Evolutionary conservation across 2,797 vertebrate genomes (phyloP).

Genomic region (Erethizon dorsatum): DNA sequence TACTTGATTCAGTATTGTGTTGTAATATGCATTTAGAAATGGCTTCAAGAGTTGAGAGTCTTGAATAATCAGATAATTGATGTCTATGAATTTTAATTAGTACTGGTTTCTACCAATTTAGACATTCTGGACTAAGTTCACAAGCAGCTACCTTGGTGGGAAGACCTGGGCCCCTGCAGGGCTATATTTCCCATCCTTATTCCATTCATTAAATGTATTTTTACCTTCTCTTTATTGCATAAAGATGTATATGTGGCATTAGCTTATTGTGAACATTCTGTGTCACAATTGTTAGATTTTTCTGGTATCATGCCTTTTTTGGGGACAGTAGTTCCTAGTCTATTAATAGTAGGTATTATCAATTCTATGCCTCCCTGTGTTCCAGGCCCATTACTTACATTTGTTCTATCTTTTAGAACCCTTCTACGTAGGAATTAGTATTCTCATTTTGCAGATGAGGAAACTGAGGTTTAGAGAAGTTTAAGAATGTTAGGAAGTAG

Average conservation of each 20-base stretch:
- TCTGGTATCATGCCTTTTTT: background rate
- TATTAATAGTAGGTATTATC: background rate
- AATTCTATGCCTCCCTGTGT: background rate
- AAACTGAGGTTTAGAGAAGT: slow-evolving; percentile 45
- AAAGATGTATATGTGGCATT: background rate
- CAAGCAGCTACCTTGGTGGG: background rate
- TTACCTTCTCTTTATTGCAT: background rate
- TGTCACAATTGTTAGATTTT: background rate
- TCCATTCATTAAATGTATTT: slow-evolving; percentile 55
- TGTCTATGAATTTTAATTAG: slow-evolving; percentile 76
- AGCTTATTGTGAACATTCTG: background rate
- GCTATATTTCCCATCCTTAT: slow-evolving; percentile 3
- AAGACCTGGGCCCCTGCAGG: background rate
- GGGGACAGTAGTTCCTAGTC: background rate
- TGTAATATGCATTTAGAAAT: slow-evolving; percentile 64
- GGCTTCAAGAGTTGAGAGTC: slow-evolving; percentile 74
- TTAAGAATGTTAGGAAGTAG: background rate
- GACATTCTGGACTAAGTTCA: slow-evolving; percentile 68
- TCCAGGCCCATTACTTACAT: background rate
- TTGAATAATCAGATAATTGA: slow-evolving; percentile 78
- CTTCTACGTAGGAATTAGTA: slow-evolving; percentile 20
- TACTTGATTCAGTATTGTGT: slow-evolving; percentile 74
- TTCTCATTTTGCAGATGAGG: slow-evolving; percentile 57
- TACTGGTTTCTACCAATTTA: slow-evolving; percentile 67
- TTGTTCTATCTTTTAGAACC: slow-evolving; percentile 3